Base-by-base conservation (phyloP, 2,797 vertebrate genomes). In the Oreonectes daqikongensis region DNA sequence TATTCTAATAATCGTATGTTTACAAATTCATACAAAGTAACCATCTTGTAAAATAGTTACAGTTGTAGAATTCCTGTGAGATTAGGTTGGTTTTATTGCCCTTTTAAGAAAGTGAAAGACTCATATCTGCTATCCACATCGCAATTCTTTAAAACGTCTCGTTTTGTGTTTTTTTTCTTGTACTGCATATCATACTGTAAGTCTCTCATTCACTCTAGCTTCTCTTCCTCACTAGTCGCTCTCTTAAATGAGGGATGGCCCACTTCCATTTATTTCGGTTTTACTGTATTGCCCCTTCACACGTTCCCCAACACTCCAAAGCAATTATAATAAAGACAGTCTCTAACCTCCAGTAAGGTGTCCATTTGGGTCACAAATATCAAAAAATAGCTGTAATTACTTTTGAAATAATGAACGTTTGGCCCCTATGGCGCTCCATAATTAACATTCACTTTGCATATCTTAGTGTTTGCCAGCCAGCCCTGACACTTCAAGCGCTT, bases 381-480 rank as follows among this genome's bases (percentile, higher is more conserved):
- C 3, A 66, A 83, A 78, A 81, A 80, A 86, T 71, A 79, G 79
- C 84, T 72, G 82, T 91, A 90, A 92, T 92, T 91, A 90, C 85
- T 90, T 86, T 82, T 87, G 89, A 88, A 90, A 83, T 84, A 77
- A 81, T 81, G 73, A 85, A 81, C 74, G 72, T 72, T 69, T 65
- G 69, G 72, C 69, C 89, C 88, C 77, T 75, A 81, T 88, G 89
- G 89, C 80, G 38, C 82, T 75, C 83, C 86, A 87, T 90, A 90
- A 90, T 92, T 88, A 88, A 91, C 85, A 87, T 87, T 86, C 87
- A 87, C 88, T 89, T 88, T 85, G 86, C 77, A 66, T 81, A 71
- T 73, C 77, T 74, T 87, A 86, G 85, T 88, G 83, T 82, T 84
- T 83, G 81, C 71, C 80, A 52, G 72, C 86, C 82, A 78, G 85